These are phyloP conservation scores for Prunella fulvescens DNA, from an alignment of 2,113 vertebrate species.

Conservation along the genomic window DNA sequence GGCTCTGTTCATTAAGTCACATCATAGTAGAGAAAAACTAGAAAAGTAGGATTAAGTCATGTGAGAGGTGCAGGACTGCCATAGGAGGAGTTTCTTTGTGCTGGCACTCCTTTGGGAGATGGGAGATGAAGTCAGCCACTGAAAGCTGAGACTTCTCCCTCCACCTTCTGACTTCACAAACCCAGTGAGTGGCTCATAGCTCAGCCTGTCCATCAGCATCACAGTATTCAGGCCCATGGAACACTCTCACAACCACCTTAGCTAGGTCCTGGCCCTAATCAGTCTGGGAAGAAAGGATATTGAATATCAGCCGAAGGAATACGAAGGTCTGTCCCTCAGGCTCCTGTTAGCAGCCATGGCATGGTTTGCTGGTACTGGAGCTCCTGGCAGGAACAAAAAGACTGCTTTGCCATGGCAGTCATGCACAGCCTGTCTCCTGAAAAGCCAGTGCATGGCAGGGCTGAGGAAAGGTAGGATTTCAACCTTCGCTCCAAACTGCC, in stretches of 20 bases:
- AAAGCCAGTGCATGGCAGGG: not conserved
- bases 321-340: not conserved
- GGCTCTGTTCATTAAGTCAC: not conserved
- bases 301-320: not conserved
- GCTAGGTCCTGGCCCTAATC: not conserved
- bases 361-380: not conserved
- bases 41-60: not conserved
- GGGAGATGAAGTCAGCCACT: not conserved
- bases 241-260: not conserved
- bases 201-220: not conserved
- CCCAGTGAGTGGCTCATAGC: accelerated
- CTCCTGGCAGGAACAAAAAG: not conserved
- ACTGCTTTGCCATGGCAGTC: not conserved
- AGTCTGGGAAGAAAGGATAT: not conserved
- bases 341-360: not conserved
- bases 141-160: not conserved
- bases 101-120: not conserved
- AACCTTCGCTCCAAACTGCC: slow-evolving; percentile 22
- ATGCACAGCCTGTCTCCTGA: not conserved
- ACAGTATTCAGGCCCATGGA: not conserved
- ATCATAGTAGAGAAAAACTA: not conserved
- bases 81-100: not conserved
- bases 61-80: accelerated
- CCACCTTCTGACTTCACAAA: not conserved
- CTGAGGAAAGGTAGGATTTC: slow-evolving; percentile 13